These are phyloP conservation scores for Sprattus sprattus DNA, from an alignment of 2,113 vertebrate genomes.

Conservation along the genomic window DNA sequence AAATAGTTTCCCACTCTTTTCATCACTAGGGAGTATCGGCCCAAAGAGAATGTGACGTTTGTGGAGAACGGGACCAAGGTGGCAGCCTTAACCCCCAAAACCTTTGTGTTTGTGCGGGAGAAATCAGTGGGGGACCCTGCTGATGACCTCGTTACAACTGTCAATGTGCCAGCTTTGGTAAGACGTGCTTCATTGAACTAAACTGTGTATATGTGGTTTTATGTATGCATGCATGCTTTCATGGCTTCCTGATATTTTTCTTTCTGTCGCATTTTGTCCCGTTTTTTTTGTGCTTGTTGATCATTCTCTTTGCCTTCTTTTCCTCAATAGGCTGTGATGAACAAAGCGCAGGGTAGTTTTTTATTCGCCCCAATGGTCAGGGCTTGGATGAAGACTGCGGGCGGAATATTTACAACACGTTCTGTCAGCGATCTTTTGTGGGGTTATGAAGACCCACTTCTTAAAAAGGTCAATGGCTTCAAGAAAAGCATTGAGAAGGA, in stretches of 20 bases:
- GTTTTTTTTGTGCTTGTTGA: neutral
- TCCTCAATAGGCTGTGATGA: constrained; percentile 81
- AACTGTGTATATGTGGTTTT: neutral
- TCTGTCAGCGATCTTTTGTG: constrained; percentile 84
- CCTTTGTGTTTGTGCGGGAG: constrained; percentile 82
- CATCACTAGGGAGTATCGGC: constrained; percentile 82
- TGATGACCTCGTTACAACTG: constrained; percentile 79
- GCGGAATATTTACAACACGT: constrained; percentile 73
- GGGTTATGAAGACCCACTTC: constrained; percentile 86
- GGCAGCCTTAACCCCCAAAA: constrained; percentile 82
- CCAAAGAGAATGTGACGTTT: constrained; percentile 82
- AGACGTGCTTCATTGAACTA: constrained; percentile 54
- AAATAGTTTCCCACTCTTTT: neutral
- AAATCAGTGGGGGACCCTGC: constrained; percentile 84
- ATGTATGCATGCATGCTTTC: neutral
- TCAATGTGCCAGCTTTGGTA: constrained; percentile 93
- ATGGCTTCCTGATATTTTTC: neutral
- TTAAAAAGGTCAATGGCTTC: constrained; percentile 55
- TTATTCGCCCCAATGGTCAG: constrained; percentile 27
- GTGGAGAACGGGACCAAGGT: constrained; percentile 82
- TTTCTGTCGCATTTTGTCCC: neutral
- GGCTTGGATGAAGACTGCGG: constrained; percentile 55
- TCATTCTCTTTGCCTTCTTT: constrained; percentile 15
- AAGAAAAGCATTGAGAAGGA: constrained; percentile 64
- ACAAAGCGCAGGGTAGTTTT: constrained; percentile 59